A percentile compares a stretch with the other conserved stretches of the same genome.
phyloP scores from a whole-genome alignment of 2,797 vertebrate genomes.

The Peromyscus eremicus region DNA sequence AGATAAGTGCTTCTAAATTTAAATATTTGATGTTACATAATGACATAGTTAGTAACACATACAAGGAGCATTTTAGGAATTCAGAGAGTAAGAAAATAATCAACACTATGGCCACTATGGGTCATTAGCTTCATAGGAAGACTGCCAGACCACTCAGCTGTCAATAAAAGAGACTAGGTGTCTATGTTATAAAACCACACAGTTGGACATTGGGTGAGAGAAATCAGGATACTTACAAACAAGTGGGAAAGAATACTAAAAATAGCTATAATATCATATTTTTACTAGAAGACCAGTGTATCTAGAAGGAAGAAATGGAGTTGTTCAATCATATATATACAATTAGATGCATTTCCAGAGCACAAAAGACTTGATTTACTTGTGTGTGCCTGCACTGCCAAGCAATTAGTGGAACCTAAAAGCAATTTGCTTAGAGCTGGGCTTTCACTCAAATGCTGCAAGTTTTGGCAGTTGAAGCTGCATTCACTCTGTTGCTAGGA shows the following conservation, averaged over 20 bases:
- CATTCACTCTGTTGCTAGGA: conserved; percentile 38
- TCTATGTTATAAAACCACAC: not conserved
- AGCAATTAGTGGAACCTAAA: conserved; percentile 67
- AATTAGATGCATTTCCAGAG: not conserved
- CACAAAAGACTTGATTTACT: conserved; percentile 51
- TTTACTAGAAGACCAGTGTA: not conserved
- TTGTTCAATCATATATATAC: not conserved
- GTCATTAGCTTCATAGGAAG: not conserved
- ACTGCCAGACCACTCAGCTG: not conserved
- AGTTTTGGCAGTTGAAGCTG: conserved; percentile 13
- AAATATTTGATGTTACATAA: not conserved
- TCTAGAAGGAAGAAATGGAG: not conserved
- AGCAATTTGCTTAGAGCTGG: conserved; percentile 58
- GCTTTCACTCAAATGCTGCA: conserved; percentile 50
- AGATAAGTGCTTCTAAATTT: not conserved
- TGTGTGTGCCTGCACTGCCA: not conserved
- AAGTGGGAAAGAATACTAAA: not conserved
- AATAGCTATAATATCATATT: not conserved
- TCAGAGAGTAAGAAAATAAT: not conserved
- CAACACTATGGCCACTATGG: not conserved
- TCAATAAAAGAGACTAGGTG: not conserved
- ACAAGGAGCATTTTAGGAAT: not conserved
- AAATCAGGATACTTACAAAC: not conserved
- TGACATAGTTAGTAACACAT: not conserved
- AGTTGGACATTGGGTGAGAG: not conserved